phyloP scores from a whole-genome alignment of 2,888 invertebrate species.

The Muscina levida region DNA sequence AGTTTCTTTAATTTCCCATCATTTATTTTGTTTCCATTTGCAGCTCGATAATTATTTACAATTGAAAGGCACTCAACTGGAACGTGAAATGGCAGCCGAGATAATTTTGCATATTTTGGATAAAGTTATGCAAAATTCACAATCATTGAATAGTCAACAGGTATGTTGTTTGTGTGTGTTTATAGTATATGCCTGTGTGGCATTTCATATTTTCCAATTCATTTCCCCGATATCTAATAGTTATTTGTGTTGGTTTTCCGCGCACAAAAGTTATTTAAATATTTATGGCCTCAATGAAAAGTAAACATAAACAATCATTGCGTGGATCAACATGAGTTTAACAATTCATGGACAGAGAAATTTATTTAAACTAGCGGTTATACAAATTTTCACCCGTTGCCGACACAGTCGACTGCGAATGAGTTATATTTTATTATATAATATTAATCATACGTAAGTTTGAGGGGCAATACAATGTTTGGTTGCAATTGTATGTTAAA shows the following conservation, averaged over 20 bases:
- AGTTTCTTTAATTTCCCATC: conserved; percentile 10
- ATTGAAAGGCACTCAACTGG: conserved; percentile 79
- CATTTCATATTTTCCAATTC: background rate
- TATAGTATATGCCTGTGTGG: background rate
- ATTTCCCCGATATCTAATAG: background rate
- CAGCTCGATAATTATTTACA: conserved; percentile 80
- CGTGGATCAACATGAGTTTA: conserved; percentile 16
- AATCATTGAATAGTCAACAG: conserved; percentile 87
- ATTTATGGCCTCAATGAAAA: conserved; percentile 25
- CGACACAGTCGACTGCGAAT: no score
- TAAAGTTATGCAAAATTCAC: conserved; percentile 84
- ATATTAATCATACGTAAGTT: conserved; percentile 25
- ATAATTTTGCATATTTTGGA: conserved; percentile 84
- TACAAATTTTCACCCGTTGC: no score
- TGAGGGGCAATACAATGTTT: no score
- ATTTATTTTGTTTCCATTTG: conserved; percentile 59
- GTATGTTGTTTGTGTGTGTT: conserved; percentile 79
- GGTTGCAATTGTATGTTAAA: no score
- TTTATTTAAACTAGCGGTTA: no score
- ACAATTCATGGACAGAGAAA: conserved; percentile 4
- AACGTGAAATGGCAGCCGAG: conserved; percentile 82
- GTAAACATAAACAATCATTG: conserved; percentile 32
- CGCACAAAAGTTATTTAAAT: conserved; percentile 58
- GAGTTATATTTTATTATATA: background rate
- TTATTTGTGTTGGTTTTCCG: conserved; percentile 16